phyloP scores from a whole-genome alignment of 2,797 vertebrate species.

The Phrynocephalus guinanensis region DNA sequence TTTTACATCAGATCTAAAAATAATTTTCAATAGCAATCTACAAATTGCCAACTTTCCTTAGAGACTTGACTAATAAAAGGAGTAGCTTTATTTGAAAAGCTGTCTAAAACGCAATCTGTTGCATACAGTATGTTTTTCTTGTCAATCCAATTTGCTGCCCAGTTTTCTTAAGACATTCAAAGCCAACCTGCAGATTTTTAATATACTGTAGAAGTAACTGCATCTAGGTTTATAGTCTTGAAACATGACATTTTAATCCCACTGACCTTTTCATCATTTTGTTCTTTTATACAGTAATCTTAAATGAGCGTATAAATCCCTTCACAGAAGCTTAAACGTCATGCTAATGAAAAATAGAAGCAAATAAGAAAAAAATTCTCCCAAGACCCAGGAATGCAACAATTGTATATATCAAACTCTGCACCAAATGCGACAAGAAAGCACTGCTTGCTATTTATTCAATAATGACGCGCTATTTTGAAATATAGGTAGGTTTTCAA shows the following conservation, averaged over 20 bases:
- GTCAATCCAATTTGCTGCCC: constrained; percentile 39
- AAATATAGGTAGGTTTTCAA: background rate
- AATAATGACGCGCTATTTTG: background rate
- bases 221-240: constrained; percentile 1
- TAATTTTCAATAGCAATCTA: constrained; percentile 35
- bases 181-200: constrained; percentile 6
- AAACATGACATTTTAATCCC: constrained; percentile 2
- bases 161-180: constrained; percentile 32
- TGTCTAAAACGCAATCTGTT: constrained; percentile 45
- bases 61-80: constrained; percentile 45
- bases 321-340: background rate
- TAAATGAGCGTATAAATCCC: constrained; percentile 21
- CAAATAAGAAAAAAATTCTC: background rate
- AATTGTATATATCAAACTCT: constrained; percentile 1
- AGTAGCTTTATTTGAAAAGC: constrained; percentile 31
- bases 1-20: constrained; percentile 55
- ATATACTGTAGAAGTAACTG: constrained; percentile 11
- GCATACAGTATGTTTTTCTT: constrained; percentile 33
- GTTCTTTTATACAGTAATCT: constrained; percentile 16
- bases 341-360: constrained; percentile 12
- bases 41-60: constrained; percentile 38
- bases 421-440: background rate
- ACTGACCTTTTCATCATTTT: constrained; percentile 28
- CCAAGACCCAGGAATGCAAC: background rate
- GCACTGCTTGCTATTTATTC: background rate